Percentiles rank a stretch among this genome's conserved stretches.
These are phyloP conservation scores for Caenorhabditis inopinata DNA, from an alignment of 1,140 invertebrate species.

Conservation along the genomic window DNA sequence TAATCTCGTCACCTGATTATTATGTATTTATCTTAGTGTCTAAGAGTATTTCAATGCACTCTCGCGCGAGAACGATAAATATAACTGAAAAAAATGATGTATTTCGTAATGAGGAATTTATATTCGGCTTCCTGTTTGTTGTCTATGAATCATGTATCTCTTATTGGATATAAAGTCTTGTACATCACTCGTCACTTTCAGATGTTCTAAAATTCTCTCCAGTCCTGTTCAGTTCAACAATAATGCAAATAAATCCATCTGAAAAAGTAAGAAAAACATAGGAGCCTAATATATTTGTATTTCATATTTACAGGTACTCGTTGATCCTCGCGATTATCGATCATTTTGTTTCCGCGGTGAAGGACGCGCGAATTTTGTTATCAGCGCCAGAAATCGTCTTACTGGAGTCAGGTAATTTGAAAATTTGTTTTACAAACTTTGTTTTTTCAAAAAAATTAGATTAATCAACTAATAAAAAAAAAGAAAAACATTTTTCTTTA, in stretches of 20 bases:
- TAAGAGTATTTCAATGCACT: not conserved
- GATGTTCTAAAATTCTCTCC: not conserved
- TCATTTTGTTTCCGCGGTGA: slow-evolving; percentile 63
- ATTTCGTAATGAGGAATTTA: slow-evolving; percentile 19
- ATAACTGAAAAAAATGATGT: not conserved
- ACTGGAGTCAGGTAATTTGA: slow-evolving; percentile 53
- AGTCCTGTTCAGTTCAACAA: not conserved
- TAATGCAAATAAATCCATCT: not conserved
- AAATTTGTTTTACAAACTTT: not conserved
- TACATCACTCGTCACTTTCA: not conserved
- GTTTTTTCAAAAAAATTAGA: not conserved
- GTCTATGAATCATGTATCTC: not conserved
- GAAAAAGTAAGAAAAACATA: not conserved
- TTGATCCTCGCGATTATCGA: slow-evolving; percentile 53
- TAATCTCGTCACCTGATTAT: slow-evolving; percentile 23
- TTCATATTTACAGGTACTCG: not conserved
- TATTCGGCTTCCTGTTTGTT: slow-evolving; percentile 13
- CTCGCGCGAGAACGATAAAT: not conserved
- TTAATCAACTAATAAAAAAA: not conserved
- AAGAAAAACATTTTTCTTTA: not conserved
- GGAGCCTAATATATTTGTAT: no score
- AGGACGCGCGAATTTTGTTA: slow-evolving; percentile 62
- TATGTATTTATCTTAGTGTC: not conserved
- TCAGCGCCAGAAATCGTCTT: slow-evolving; percentile 58
- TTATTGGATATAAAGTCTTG: not conserved